Conservation (phyloP, 2,797 vertebrate genomes). For the Eutrigla gurnardus region DNA sequence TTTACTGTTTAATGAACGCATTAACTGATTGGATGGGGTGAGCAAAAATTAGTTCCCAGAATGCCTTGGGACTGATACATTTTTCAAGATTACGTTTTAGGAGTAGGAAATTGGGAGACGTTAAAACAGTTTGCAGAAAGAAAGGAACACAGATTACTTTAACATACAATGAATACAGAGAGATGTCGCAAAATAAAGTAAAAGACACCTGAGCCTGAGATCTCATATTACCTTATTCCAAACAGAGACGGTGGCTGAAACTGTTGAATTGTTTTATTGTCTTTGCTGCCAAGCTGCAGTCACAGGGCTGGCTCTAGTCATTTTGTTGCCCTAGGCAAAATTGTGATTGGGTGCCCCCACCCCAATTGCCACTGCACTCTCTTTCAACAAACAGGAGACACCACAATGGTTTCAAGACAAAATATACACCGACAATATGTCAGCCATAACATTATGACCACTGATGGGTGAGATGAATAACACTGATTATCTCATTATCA, state of each 20-base stretch:
- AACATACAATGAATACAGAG: not conserved
- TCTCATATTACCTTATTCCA: not conserved
- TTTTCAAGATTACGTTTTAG: not conserved
- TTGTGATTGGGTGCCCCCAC: no score
- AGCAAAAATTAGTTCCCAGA: conserved; percentile 8
- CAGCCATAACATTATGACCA: no score
- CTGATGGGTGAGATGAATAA: no score
- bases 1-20: not conserved
- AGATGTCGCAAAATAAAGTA: not conserved
- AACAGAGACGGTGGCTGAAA: not conserved
- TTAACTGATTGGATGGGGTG: not conserved
- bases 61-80: not conserved
- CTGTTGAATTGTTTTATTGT: not conserved
- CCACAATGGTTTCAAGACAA: no score
- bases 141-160: not conserved
- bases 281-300: not conserved
- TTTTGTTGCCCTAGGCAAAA: no score
- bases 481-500: no score
- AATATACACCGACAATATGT: no score
- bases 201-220: conserved; percentile 8
- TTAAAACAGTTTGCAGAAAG: not conserved
- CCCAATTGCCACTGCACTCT: no score
- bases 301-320: no score
- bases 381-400: no score
- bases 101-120: not conserved